Evolutionary conservation across 2,888 invertebrate genomes (phyloP).

Genomic region (Brachylomia viminalis): DNA sequence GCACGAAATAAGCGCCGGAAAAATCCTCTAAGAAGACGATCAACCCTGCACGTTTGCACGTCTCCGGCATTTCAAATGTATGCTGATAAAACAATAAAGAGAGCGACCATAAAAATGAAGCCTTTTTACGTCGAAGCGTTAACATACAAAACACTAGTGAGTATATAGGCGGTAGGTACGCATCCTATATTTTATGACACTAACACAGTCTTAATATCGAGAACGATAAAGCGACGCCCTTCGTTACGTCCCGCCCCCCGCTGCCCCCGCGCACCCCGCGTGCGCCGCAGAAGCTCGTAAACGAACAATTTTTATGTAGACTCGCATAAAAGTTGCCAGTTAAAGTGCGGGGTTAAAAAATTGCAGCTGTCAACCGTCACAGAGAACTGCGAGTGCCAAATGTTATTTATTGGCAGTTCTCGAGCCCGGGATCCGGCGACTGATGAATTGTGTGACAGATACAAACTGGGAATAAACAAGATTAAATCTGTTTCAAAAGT

Average conservation of each 20-base stretch:
- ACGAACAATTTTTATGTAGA: constrained; percentile 66
- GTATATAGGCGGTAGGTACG: constrained; percentile 53
- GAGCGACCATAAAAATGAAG: constrained; percentile 61
- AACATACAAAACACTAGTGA: constrained; percentile 68
- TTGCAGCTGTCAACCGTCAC: constrained; percentile 69
- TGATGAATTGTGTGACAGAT: constrained; percentile 26
- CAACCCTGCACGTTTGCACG: constrained; percentile 41
- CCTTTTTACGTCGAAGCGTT: constrained; percentile 63
- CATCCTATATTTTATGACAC: constrained; percentile 68
- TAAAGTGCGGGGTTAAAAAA: constrained; percentile 65
- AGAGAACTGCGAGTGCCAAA: constrained; percentile 36
- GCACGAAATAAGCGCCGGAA: constrained; percentile 50
- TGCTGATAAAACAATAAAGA: constrained; percentile 71
- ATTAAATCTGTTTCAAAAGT: constrained; percentile 4
- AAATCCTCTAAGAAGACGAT: constrained; percentile 45
- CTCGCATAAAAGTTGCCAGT: constrained; percentile 64
- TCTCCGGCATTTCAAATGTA: constrained; percentile 61
- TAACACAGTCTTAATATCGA: constrained; percentile 73
- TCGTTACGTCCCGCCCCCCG: constrained; percentile 42
- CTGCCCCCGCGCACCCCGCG: constrained; percentile 9
- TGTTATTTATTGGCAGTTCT: constrained; percentile 47
- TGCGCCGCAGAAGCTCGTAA: constrained; percentile 55
- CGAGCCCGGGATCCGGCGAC: constrained; percentile 12
- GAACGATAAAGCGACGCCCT: constrained; percentile 70
- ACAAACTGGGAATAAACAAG: constrained; percentile 40